Base-by-base conservation (phyloP, 2,797 vertebrate genomes). In the Ctenopoma kingsleyae region DNA sequence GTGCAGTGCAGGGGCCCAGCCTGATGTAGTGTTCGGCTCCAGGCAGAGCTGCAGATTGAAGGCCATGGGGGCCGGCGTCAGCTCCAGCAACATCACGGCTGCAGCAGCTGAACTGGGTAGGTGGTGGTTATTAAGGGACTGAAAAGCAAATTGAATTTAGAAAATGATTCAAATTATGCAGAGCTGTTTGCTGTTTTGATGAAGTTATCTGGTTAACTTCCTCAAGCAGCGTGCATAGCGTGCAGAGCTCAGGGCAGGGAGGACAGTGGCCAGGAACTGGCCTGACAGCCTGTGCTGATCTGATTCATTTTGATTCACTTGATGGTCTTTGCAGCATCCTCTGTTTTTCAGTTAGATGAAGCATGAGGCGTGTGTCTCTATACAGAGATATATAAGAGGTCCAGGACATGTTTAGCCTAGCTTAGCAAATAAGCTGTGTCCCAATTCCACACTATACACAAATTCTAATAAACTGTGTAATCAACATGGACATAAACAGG, bases 61-160 rank as follows among this genome's bases (percentile, higher is more conserved):
- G 75, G 80, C 78, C 67, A 83, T 81, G 85, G 82, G 74, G 56
- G 80, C 78, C 76, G 10, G 59, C 52, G 12, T 56, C 80, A 79
- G 75, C 73, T 76, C 65, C 65, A 43, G 47, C 66, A 78, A 79
- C 71, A 2, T 73, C 70, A 80, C 41, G 43, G 76, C 80, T 52
- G 67, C 74, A 71, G 52, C 67, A 60, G 62, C 67, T 62, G 68
- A 62, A 76, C 70, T 72, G 76, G 88, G 88, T 89, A 88, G 84
- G 74, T 71, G 67, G 59, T 64, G 63, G 23, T 5, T 63, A 59
- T 60, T 36, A 58, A 38, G 17, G n/a, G 48, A 51, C 35, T 9
- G 8, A 6, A 52, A 52, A 30, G 40, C 1, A 40, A 56, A 48
- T 51, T 32, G 15, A 58, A 63, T 66, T 69, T 41, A 53, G 47